Evolutionary conservation across 2,797 vertebrate genomes (phyloP).

Genomic region (Momotus momota): DNA sequence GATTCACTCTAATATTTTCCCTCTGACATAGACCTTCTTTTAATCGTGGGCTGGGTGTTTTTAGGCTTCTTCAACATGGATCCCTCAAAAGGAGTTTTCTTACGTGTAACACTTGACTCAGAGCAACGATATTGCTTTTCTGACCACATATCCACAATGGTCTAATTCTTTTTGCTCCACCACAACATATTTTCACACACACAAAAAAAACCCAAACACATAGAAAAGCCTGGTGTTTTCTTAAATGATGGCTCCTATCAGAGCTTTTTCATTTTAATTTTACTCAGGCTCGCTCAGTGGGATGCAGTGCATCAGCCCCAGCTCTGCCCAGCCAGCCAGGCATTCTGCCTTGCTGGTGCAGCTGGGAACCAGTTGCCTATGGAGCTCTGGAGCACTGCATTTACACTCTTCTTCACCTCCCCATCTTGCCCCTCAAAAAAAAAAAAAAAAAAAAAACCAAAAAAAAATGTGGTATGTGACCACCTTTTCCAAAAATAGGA

Average conservation of each 20-base stretch:
- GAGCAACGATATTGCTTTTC: background rate
- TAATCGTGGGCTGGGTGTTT: background rate
- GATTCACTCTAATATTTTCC: background rate
- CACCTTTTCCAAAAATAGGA: background rate
- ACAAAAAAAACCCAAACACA: background rate
- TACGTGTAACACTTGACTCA: background rate
- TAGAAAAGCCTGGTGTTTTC: background rate
- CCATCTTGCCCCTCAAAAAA: background rate
- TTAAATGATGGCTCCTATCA: background rate
- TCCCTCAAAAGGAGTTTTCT: background rate
- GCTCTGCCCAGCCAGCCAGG: background rate
- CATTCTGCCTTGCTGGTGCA: background rate
- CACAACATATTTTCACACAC: background rate
- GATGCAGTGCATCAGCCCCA: background rate
- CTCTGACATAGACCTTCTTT: background rate
- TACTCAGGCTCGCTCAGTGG: background rate
- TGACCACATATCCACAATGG: background rate
- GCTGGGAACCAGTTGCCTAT: background rate
- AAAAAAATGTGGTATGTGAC: background rate
- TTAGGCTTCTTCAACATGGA: background rate
- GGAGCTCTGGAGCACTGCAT: rapidly evolving
- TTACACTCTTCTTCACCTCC: background rate
- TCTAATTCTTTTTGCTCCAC: background rate
- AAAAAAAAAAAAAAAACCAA: background rate
- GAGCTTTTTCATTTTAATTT: background rate